Evolutionary conservation across 2,797 vertebrate genomes (phyloP).

Genomic region (Enteromius mattozi): DNA sequence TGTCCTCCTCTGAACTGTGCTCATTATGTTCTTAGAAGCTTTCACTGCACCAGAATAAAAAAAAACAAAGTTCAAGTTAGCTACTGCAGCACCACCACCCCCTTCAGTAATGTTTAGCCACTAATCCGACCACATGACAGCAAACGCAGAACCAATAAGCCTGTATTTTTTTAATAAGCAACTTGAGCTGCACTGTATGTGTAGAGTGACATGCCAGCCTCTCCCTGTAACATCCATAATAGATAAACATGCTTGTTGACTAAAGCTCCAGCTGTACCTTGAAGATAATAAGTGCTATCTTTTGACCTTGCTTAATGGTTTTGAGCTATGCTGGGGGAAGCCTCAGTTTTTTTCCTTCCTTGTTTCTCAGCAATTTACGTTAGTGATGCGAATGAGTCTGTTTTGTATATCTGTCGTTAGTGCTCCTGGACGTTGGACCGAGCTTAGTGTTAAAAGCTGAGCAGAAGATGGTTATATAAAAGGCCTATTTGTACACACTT

Average conservation of each 20-base stretch:
- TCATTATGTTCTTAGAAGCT: conserved; percentile 23
- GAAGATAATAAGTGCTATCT: conserved; percentile 64
- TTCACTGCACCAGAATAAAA: conserved; percentile 28
- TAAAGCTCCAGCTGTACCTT: conserved; percentile 68
- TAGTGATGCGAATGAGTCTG: background rate
- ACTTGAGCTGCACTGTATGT: conserved; percentile 27
- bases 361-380: conserved; percentile 53
- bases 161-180: conserved; percentile 36
- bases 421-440: conserved; percentile 26
- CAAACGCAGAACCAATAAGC: conserved; percentile 37
- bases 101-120: conserved; percentile 45
- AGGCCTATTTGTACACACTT: conserved; percentile 42
- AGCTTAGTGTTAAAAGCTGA: conserved; percentile 26
- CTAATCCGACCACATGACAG: conserved; percentile 47
- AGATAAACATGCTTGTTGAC: conserved; percentile 71
- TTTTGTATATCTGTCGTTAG: background rate
- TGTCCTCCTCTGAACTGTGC: conserved; percentile 19
- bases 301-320: conserved; percentile 63
- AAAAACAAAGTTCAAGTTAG: conserved; percentile 34
- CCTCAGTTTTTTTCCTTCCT: conserved; percentile 37
- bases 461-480: conserved; percentile 41
- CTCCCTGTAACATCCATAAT: conserved; percentile 72
- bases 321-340: conserved; percentile 36
- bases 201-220: conserved; percentile 50
- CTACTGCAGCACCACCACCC: conserved; percentile 1